Evolutionary conservation across 1,140 invertebrate species (phyloP).

Genomic region (Dendroctonus ponderosae): DNA sequence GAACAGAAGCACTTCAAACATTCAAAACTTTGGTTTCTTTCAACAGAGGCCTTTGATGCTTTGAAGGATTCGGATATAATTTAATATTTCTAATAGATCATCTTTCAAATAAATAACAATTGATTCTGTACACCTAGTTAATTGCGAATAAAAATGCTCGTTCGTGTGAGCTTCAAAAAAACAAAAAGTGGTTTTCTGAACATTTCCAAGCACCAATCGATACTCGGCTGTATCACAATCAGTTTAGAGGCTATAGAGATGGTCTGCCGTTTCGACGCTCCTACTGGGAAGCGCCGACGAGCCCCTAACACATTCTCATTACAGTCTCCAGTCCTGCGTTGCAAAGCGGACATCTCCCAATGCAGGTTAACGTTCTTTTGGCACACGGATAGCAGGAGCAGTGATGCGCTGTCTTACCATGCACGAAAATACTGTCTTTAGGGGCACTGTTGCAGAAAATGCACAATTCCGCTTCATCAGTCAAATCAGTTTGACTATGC

Average conservation of each 20-base stretch:
- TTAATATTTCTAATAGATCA: neutral
- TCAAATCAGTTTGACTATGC: conserved; percentile 1
- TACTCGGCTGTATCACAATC: neutral
- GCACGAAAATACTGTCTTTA: conserved; percentile 65
- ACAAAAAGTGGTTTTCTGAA: neutral
- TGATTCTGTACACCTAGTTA: conserved; percentile 16
- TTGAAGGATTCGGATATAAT: too few species aligned
- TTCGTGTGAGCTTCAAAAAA: neutral
- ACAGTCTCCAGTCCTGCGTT: conserved; percentile 65
- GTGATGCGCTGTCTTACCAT: conserved; percentile 62
- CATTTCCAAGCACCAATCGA: neutral
- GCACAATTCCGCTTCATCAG: conserved; percentile 52
- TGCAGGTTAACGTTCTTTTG: conserved; percentile 60
- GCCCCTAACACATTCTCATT: conserved; percentile 54
- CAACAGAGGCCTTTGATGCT: too few species aligned
- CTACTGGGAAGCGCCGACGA: neutral
- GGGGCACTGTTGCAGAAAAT: conserved; percentile 60
- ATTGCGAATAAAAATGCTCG: neutral
- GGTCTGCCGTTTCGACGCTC: neutral
- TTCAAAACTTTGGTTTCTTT: too few species aligned
- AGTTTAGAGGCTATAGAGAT: neutral
- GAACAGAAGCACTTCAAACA: too few species aligned
- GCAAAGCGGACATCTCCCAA: conserved; percentile 65
- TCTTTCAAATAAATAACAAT: conserved; percentile 10
- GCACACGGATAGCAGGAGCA: conserved; percentile 70